Evolutionary conservation across 92 coral and sea anemone genomes (phyloP).

Genomic region (Isaurus tuberculatus): DNA sequence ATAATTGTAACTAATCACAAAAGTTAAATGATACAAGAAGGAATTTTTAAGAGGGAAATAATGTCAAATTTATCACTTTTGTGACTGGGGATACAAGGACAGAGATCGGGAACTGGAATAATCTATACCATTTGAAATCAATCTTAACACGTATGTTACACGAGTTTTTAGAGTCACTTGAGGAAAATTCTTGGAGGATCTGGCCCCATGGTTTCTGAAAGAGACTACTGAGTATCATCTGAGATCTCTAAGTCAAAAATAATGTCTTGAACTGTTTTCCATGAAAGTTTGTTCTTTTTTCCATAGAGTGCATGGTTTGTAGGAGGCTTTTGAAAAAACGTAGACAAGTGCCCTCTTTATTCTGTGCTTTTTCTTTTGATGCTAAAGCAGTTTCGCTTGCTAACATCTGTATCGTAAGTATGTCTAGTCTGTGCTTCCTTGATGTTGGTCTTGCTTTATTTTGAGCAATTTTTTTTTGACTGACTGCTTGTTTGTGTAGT

Average conservation of each 20-base stretch:
- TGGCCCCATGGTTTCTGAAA: neutral
- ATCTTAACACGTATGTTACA: conserved; percentile 3
- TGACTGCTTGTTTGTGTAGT: neutral
- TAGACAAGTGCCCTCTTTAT: conserved; percentile 29
- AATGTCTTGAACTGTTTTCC: conserved; percentile 37
- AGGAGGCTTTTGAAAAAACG: conserved; percentile 42
- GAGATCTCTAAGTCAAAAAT: conserved; percentile 37
- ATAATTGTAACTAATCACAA: neutral
- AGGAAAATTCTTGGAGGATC: neutral
- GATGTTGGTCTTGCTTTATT: neutral
- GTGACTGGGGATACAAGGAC: neutral
- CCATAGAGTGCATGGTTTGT: conserved; percentile 7
- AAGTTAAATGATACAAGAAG: neutral
- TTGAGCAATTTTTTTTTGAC: conserved; percentile 5
- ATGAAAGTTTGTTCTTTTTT: conserved; percentile 25
- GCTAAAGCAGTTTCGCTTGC: neutral
- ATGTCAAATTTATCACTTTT: conserved; percentile 4
- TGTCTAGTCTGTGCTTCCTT: conserved; percentile 16
- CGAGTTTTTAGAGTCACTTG: neutral
- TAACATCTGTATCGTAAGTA: conserved; percentile 6
- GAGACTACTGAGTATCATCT: conserved; percentile 5
- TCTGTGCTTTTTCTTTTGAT: conserved; percentile 29
- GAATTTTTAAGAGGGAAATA: neutral
- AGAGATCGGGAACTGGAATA: conserved; percentile 10
- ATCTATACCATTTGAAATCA: conserved; percentile 1